Evolutionary conservation across 2,888 invertebrate species (phyloP), one percentile per base, ranked within the genome.

Genomic region (Athalia cordata): DNA sequence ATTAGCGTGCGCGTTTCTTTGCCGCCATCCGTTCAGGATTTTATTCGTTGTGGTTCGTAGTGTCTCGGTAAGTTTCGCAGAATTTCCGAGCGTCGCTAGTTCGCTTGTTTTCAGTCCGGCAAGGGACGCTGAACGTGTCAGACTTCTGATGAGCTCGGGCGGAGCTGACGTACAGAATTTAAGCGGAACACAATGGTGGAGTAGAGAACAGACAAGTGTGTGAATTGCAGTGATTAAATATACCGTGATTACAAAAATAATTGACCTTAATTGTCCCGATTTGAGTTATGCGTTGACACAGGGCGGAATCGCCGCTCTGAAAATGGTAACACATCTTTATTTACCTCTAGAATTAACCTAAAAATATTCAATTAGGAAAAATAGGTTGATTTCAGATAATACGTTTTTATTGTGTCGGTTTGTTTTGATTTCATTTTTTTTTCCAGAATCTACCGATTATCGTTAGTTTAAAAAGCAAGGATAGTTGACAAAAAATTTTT

Each of bases 91-190:
- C 57, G 55, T 52, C n/a, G 65, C 8, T 9, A 11, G 52, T 62
- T 29, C 74, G 75, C 62, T 78, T 78, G 78, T 78, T 78, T 78
- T 74, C 74, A 64, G 78, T 72, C 74, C 72, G 74, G 55, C 78
- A 29, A 62, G 55, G 52, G 79, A 77, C 77, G 62, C 77, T 67
- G 77, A 74, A 67, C 76, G 29, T 0, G 13, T 13, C 8, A 13
- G 8, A 29, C 11, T 13, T 13, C 3, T 61, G 29, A 3, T 62
- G 13, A 13, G 4, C 8, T 29, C 29, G 29, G 29, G 29, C 2
- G 29, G 29, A 8, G 72, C 57, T 57, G 74, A 29, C 49, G 62
- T 29, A 29, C 29, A 29, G 29, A 29, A 29, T 29, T 29, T 29
- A 2, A 29, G 29, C 29, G 2, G 29, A 29, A 29, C 29, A 62